These are phyloP conservation scores for Polia nebulosa DNA, from an alignment of 2,888 invertebrate species.

Conservation along the genomic window DNA sequence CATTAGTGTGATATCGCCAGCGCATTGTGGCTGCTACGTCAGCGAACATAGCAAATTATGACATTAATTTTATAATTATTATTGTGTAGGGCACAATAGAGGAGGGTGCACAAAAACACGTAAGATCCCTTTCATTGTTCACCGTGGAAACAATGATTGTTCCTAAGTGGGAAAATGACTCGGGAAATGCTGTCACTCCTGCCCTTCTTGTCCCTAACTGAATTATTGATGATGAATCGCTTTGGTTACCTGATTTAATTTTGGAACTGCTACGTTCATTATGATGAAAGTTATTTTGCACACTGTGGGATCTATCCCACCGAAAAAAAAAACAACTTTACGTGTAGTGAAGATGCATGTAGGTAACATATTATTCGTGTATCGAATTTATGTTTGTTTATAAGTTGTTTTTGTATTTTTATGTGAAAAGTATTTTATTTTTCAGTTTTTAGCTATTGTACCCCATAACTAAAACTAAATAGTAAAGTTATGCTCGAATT, in stretches of 20 bases:
- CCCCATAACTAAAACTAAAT: no score
- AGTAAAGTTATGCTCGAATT: no score
- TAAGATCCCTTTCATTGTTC: conserved; percentile 80
- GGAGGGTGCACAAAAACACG: conserved; percentile 77
- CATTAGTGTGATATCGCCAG: conserved; percentile 81
- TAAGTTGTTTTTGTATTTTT: no score
- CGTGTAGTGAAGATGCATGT: no score
- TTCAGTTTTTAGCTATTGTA: no score
- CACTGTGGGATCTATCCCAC: no score
- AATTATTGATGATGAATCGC: conserved; percentile 14
- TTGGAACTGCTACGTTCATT: no score
- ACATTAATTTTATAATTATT: conserved; percentile 87
- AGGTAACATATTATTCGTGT: no score
- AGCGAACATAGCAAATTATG: conserved; percentile 83
- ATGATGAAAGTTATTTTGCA: no score
- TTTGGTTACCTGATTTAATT: conserved; percentile 13
- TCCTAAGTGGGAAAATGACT: conserved; percentile 77
- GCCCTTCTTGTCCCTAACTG: conserved; percentile 42
- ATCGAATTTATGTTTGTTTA: no score
- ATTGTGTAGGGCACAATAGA: conserved; percentile 81
- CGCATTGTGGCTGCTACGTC: conserved; percentile 75
- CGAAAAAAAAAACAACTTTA: no score
- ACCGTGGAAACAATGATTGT: conserved; percentile 79
- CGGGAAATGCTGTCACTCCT: conserved; percentile 67
- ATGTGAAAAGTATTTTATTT: no score